Percentiles rank a stretch among this genome's conserved stretches.
These are phyloP conservation scores for Clarias laeviceps DNA, from an alignment of 2,797 vertebrate species.

Conservation along the genomic window DNA sequence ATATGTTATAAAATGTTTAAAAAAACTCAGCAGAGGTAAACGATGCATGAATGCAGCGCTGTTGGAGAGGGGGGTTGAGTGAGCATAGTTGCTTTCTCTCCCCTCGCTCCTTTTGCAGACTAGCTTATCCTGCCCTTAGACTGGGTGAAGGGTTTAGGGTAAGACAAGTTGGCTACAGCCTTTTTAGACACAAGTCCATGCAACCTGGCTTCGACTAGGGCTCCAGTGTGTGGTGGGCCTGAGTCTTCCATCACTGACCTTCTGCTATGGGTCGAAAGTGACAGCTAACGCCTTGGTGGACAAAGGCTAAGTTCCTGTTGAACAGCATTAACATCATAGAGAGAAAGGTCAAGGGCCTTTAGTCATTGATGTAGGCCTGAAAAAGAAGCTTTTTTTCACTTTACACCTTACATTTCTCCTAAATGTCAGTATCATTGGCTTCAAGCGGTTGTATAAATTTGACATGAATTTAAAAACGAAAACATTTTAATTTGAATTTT, in stretches of 20 bases:
- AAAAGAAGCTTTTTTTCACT: constrained; percentile 40
- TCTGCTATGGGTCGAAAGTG: constrained; percentile 44
- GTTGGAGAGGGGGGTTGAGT: constrained; percentile 45
- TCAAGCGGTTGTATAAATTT: constrained; percentile 35
- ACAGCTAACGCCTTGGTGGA: constrained; percentile 43
- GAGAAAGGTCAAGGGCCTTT: constrained; percentile 45
- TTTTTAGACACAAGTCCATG: constrained; percentile 52
- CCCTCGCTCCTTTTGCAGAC: constrained; percentile 38
- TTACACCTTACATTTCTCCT: constrained; percentile 32
- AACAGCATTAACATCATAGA: constrained; percentile 42
- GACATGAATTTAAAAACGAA: constrained; percentile 9
- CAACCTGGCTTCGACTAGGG: constrained; percentile 47
- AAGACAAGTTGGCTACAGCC: constrained; percentile 41
- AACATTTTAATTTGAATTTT: constrained; percentile 24
- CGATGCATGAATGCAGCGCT: constrained; percentile 53
- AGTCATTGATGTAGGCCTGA: constrained; percentile 36
- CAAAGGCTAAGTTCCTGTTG: constrained; percentile 52
- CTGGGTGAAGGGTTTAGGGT: constrained; percentile 30
- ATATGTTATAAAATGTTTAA: constrained; percentile 63
- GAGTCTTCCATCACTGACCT: constrained; percentile 53
- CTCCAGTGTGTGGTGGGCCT: constrained; percentile 45
- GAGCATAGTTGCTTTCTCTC: constrained; percentile 34
- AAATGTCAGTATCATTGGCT: constrained; percentile 31
- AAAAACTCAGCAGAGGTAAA: constrained; percentile 53
- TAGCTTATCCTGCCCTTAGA: constrained; percentile 54